A percentile compares a stretch with the other conserved stretches of the same genome.
Conservation (phyloP, 2,888 invertebrate species). For the Tholera decimalis region DNA sequence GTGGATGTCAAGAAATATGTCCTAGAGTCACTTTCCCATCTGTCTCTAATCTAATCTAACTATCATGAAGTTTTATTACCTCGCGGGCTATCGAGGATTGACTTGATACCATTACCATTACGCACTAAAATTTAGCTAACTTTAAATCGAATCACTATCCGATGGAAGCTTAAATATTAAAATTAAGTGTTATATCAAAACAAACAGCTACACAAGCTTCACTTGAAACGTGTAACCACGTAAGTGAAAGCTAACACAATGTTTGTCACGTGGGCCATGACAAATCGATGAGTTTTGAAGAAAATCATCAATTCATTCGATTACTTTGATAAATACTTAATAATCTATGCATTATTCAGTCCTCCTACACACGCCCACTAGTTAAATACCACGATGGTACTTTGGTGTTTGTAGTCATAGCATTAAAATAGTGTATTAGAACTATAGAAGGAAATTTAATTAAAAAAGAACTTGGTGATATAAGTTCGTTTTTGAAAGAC, state of each 20-base stretch:
- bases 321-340: slow-evolving; percentile 62
- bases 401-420: slow-evolving; percentile 28
- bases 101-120: too few relatives aligned
- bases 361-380: slow-evolving; percentile 61
- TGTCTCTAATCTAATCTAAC: too few relatives aligned
- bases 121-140: too few relatives aligned
- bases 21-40: too few relatives aligned
- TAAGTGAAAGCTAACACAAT: slow-evolving; percentile 49
- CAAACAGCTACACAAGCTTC: neutral
- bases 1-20: too few relatives aligned
- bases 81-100: too few relatives aligned
- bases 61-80: too few relatives aligned
- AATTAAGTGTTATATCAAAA: neutral
- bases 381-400: slow-evolving; percentile 35
- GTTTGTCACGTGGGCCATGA: slow-evolving; percentile 49
- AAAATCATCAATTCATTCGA: slow-evolving; percentile 63
- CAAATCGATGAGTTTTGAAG: slow-evolving; percentile 48
- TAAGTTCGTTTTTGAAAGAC: neutral
- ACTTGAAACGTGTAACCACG: slow-evolving; percentile 11
- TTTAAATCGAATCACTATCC: too few relatives aligned
- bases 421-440: slow-evolving; percentile 4
- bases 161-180: neutral
- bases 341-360: slow-evolving; percentile 56
- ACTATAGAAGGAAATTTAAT: neutral
- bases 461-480: neutral